Evolutionary conservation across 2,888 invertebrate species (phyloP).

Genomic region (Periphyllus acericola): DNA sequence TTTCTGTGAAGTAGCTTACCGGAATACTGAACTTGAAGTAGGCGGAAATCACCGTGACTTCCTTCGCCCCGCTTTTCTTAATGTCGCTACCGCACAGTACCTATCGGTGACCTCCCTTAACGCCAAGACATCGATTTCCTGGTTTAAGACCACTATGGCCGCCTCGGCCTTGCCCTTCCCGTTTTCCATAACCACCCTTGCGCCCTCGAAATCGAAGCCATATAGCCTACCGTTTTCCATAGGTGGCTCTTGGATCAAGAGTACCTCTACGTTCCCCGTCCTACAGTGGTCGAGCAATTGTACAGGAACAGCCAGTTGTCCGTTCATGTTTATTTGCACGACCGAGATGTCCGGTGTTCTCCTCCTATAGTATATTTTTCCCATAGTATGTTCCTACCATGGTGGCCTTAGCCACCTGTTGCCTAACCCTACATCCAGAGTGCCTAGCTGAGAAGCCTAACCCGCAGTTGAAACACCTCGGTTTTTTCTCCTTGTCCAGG

Average conservation of each 20-base stretch:
- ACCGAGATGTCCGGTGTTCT: neutral
- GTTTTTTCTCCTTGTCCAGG: neutral
- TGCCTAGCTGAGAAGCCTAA: neutral
- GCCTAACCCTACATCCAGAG: neutral
- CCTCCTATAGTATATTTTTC: no score
- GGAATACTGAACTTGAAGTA: slow-evolving; percentile 1
- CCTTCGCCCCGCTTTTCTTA: neutral
- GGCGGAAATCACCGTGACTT: neutral
- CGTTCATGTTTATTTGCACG: neutral
- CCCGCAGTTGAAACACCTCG: neutral
- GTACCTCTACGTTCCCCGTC: neutral
- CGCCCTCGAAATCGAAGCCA: no score
- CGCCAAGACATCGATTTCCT: neutral
- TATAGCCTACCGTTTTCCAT: no score
- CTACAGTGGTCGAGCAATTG: neutral
- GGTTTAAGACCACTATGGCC: neutral
- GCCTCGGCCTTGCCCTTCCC: neutral
- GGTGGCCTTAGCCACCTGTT: neutral
- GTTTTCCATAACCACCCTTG: neutral
- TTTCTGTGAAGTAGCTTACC: neutral
- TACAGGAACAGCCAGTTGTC: neutral
- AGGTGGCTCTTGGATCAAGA: neutral
- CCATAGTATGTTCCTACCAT: neutral
- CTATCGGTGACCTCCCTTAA: neutral
- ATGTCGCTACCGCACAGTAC: neutral